Conservation (phyloP, 2,113 vertebrate species). For the Bostrychus sinensis region DNA sequence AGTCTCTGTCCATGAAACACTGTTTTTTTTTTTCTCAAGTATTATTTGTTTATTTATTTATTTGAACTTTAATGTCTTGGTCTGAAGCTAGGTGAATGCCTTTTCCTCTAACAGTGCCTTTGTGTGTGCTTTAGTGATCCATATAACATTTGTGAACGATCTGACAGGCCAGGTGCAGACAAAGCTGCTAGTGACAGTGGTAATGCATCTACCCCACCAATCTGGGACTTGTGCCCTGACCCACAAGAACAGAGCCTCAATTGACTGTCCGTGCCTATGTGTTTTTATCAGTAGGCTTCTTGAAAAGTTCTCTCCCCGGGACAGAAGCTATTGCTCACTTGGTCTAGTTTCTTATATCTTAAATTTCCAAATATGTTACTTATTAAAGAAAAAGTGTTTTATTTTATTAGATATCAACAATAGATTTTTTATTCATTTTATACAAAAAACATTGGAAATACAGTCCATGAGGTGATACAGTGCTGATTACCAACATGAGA, state of each 20-base stretch:
- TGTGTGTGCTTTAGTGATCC: neutral
- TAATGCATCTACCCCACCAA: slow-evolving; percentile 32
- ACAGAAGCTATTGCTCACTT: slow-evolving; percentile 5
- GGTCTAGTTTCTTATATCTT: slow-evolving; percentile 12
- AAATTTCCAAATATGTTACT: slow-evolving; percentile 21
- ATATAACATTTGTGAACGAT: slow-evolving; percentile 12
- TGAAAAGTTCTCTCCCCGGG: slow-evolving; percentile 42
- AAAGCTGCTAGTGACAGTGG: slow-evolving; percentile 55
- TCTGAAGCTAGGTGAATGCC: neutral
- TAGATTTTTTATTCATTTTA: too few relatives aligned
- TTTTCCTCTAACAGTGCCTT: slow-evolving; percentile 11
- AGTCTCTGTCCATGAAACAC: too few relatives aligned
- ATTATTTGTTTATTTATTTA: too few relatives aligned
- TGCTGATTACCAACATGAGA: too few relatives aligned
- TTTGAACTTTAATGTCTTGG: neutral
- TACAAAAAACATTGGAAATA: too few relatives aligned
- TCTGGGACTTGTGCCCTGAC: slow-evolving; percentile 53
- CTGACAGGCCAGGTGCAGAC: slow-evolving; percentile 62
- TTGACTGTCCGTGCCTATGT: slow-evolving; percentile 44
- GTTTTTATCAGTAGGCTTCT: slow-evolving; percentile 51
- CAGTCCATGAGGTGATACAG: too few relatives aligned
- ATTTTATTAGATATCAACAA: too few relatives aligned
- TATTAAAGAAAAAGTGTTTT: too few relatives aligned
- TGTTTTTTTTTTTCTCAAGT: too few relatives aligned
- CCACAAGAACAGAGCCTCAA: slow-evolving; percentile 55